Evolutionary conservation across 92 coral and sea anemone genomes (phyloP).

Genomic region (Montipora capitata): DNA sequence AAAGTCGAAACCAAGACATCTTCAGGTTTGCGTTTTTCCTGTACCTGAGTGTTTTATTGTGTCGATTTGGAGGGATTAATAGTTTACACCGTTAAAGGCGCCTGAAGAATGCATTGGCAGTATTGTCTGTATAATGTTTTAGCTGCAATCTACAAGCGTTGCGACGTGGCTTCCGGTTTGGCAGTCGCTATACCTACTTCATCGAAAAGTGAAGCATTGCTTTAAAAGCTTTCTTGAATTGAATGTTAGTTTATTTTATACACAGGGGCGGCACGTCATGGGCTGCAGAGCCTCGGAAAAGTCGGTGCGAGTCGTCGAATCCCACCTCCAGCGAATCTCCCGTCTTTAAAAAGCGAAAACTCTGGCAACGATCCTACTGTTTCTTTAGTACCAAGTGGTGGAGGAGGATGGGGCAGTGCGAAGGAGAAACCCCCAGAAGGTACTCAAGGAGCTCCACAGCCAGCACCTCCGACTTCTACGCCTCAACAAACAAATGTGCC

Average conservation of each 20-base stretch:
- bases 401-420: slow-evolving; percentile 99
- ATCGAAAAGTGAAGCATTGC: background rate
- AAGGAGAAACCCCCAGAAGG: slow-evolving; percentile 87
- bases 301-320: slow-evolving; percentile 98
- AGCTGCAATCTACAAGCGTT: slow-evolving; percentile 33
- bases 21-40: slow-evolving; percentile 86
- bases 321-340: slow-evolving; percentile 99
- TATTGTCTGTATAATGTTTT: slow-evolving; percentile 1
- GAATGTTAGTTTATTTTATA: slow-evolving; percentile 3
- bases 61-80: background rate
- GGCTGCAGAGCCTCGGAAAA: slow-evolving; percentile 99
- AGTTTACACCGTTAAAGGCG: background rate
- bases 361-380: slow-evolving; percentile 99
- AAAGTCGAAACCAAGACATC: slow-evolving; percentile 99
- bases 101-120: background rate
- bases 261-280: slow-evolving; percentile 97
- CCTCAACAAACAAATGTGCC: slow-evolving; percentile 85
- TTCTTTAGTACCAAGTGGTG: slow-evolving; percentile 99
- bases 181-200: slow-evolving; percentile 26
- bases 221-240: background rate
- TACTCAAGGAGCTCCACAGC: slow-evolving; percentile 63
- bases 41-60: background rate
- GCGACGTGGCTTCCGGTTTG: slow-evolving; percentile 44
- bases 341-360: slow-evolving; percentile 99
- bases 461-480: slow-evolving; percentile 80